These are phyloP conservation scores for Oligia latruncula DNA, from an alignment of 2,888 invertebrate species.

Conservation along the genomic window DNA sequence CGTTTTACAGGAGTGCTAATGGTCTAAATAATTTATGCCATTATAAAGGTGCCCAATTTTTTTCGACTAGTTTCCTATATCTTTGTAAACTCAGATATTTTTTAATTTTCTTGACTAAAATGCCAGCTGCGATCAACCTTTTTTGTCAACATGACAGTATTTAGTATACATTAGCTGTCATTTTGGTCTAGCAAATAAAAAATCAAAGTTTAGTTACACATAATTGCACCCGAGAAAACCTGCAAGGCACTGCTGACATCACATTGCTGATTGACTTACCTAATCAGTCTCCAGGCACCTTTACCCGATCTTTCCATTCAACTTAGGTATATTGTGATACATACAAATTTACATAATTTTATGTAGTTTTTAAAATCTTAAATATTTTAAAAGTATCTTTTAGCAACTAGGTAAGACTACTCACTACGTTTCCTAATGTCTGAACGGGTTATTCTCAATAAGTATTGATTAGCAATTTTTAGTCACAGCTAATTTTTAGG, in stretches of 20 bases:
- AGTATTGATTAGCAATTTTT: not conserved
- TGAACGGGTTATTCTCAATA: slow-evolving; percentile 36
- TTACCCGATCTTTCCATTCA: slow-evolving; percentile 15
- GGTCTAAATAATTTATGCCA: not conserved
- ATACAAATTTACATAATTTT: not conserved
- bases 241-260: slow-evolving; percentile 18
- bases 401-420: slow-evolving; percentile 16
- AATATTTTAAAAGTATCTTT: not conserved
- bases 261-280: slow-evolving; percentile 13
- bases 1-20: slow-evolving; percentile 7
- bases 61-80: slow-evolving; percentile 10
- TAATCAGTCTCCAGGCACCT: slow-evolving; percentile 44
- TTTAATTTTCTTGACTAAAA: not conserved
- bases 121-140: not conserved
- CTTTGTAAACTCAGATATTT: not conserved
- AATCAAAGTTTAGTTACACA: not conserved
- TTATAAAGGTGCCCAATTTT: slow-evolving; percentile 35
- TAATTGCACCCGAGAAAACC: slow-evolving; percentile 1
- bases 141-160: not conserved
- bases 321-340: slow-evolving; percentile 6
- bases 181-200: not conserved
- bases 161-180: not conserved
- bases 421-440: slow-evolving; percentile 8
- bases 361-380: slow-evolving; percentile 6
- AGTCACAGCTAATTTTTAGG: not conserved